These are phyloP conservation scores for Hirudo medicinalis DNA, from an alignment of 1,140 invertebrate species.

Conservation along the genomic window DNA sequence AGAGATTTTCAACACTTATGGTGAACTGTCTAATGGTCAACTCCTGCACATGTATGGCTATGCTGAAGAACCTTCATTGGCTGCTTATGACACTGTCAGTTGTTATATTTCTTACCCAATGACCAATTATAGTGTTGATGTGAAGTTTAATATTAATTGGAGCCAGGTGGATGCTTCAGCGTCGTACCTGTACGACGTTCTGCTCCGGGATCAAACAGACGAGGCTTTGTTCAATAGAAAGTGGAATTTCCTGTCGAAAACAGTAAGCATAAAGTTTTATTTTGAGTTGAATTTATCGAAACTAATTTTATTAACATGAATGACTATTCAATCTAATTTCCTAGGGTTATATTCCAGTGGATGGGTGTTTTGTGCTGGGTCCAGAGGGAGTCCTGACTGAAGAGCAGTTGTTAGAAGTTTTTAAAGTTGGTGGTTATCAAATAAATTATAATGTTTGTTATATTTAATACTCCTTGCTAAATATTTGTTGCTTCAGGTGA, in stretches of 20 bases:
- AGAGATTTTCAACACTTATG: conserved; percentile 43
- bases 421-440: no score
- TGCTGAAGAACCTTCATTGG: conserved; percentile 35
- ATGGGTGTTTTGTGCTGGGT: conserved; percentile 6
- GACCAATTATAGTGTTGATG: not conserved
- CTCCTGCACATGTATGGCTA: conserved; percentile 43
- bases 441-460: no score
- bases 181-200: not conserved
- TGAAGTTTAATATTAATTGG: not conserved
- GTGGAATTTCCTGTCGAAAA: not conserved
- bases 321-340: not conserved
- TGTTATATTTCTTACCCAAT: not conserved
- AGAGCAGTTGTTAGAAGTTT: no score
- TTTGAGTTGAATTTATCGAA: not conserved
- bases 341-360: conserved; percentile 1
- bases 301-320: not conserved
- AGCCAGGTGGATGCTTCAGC: not conserved
- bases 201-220: not conserved
- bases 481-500: no score
- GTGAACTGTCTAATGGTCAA: conserved; percentile 36
- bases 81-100: conserved; percentile 37
- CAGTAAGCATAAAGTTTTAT: not conserved
- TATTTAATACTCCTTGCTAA: no score
- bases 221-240: not conserved
- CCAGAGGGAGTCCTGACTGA: conserved; percentile 2